A percentile compares a stretch with the other conserved stretches of the same genome.
These are phyloP conservation scores for Heterochromis multidens DNA, from an alignment of 2,113 vertebrate genomes.

Conservation along the genomic window DNA sequence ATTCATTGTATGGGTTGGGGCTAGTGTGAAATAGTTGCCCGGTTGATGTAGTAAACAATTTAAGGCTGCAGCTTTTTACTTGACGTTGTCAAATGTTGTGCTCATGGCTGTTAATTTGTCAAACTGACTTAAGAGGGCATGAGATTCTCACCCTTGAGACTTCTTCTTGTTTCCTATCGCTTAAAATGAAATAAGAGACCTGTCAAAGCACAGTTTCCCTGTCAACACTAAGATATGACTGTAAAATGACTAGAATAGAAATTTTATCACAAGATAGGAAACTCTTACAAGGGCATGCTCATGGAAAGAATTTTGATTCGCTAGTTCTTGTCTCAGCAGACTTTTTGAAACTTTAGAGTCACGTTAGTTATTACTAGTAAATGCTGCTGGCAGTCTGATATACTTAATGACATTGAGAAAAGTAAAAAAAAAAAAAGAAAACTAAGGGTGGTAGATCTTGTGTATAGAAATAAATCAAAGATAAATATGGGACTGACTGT, in stretches of 20 bases:
- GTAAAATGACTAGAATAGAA: conserved; percentile 25
- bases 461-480: not conserved
- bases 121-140: conserved; percentile 56
- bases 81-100: conserved; percentile 26
- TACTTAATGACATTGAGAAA: too few relatives aligned
- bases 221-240: conserved; percentile 28
- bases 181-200: conserved; percentile 50
- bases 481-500: not conserved
- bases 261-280: not conserved
- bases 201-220: conserved; percentile 48
- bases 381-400: not conserved
- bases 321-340: not conserved
- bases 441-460: not conserved
- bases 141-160: conserved; percentile 45
- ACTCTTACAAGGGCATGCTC: not conserved
- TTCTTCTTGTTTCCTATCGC: conserved; percentile 46
- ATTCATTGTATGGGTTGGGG: not conserved
- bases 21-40: not conserved
- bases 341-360: not conserved
- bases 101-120: conserved; percentile 53
- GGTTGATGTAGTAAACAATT: conserved; percentile 18
- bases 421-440: too few relatives aligned
- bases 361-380: not conserved
- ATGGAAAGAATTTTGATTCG: not conserved
- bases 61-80: conserved; percentile 21